Evolutionary conservation across 2,888 invertebrate genomes (phyloP).

Genomic region (Cetonia aurata): DNA sequence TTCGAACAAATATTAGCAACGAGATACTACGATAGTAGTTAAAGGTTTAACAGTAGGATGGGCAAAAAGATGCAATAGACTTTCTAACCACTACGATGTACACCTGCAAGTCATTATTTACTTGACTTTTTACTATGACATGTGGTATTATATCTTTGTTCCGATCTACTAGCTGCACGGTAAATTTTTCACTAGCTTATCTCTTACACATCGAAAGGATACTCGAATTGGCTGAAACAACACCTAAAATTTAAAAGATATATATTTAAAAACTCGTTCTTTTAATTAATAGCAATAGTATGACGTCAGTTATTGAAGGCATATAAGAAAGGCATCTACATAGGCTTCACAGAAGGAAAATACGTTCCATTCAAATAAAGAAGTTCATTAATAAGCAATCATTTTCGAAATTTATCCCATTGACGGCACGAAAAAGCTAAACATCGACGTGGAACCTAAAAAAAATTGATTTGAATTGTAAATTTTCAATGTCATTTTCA

Average conservation of each 20-base stretch:
- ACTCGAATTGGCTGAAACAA: neutral
- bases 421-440: neutral
- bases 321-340: too few relatives aligned
- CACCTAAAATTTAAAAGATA: neutral
- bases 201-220: neutral
- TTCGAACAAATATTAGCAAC: too few relatives aligned
- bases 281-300: neutral
- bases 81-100: too few relatives aligned
- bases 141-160: constrained; percentile 11
- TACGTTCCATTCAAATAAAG: neutral
- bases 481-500: constrained; percentile 19
- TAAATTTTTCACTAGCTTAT: constrained; percentile 15
- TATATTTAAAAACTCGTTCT: neutral
- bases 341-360: neutral
- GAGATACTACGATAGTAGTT: too few relatives aligned
- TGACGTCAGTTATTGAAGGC: neutral
- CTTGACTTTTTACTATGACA: neutral
- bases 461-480: constrained; percentile 4
- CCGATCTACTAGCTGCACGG: constrained; percentile 17
- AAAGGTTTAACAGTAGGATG: too few relatives aligned
- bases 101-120: constrained; percentile 8
- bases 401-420: neutral
- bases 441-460: neutral
- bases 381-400: neutral
- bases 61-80: too few relatives aligned